A percentile compares a stretch with the other conserved stretches of the same genome.
These are phyloP conservation scores for Agrochola lychnidis DNA, from an alignment of 2,888 invertebrate species.

Conservation along the genomic window DNA sequence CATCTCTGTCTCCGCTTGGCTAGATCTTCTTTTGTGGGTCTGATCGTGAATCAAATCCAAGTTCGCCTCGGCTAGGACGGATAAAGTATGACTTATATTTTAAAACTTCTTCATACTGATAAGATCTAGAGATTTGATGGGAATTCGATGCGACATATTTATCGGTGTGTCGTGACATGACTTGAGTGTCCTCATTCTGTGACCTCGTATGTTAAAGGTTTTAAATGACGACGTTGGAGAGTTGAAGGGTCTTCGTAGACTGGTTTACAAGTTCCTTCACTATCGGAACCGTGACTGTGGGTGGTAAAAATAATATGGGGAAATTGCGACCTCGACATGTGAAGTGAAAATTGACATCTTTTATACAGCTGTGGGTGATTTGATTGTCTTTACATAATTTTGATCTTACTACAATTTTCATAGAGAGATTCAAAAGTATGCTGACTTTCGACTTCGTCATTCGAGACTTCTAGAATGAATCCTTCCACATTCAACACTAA, in stretches of 20 bases:
- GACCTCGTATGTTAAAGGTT: conserved; percentile 69
- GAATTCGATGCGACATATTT: conserved; percentile 71
- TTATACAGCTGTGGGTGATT: conserved; percentile 54
- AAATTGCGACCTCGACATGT: conserved; percentile 62
- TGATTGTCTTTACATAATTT: conserved; percentile 3
- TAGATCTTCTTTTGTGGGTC: background rate
- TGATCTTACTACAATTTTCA: background rate
- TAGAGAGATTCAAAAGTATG: background rate
- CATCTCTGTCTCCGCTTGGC: background rate
- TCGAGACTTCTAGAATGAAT: background rate
- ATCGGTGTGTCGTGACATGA: conserved; percentile 73
- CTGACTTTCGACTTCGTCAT: too few species aligned
- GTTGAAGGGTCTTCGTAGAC: conserved; percentile 48
- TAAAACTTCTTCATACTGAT: conserved; percentile 63
- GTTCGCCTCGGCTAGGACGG: conserved; percentile 19
- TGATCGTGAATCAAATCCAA: conserved; percentile 43
- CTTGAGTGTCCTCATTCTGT: conserved; percentile 61
- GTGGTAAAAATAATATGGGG: conserved; percentile 72
- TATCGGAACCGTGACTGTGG: conserved; percentile 66
- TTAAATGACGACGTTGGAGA: conserved; percentile 64
- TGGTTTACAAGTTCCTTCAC: conserved; percentile 46
- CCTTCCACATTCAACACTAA: background rate
- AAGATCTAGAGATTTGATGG: conserved; percentile 70
- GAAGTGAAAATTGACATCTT: conserved; percentile 68
- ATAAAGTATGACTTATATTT: conserved; percentile 60